Evolutionary conservation across 2,797 vertebrate species (phyloP).

Genomic region (Paedocypris micromegethes): DNA sequence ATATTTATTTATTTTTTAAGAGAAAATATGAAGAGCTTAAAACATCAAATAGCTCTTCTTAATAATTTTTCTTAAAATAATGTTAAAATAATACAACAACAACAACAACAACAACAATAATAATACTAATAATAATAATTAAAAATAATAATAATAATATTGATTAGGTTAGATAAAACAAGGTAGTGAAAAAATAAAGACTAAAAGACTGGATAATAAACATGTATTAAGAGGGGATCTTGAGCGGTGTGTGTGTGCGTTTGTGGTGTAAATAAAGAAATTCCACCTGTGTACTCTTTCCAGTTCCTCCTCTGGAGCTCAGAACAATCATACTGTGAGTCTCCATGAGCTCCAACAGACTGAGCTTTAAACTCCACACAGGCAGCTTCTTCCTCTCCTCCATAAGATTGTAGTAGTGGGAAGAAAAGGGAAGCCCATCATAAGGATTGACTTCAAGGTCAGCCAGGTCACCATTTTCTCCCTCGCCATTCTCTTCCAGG

Average conservation of each 20-base stretch:
- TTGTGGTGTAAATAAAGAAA: neutral
- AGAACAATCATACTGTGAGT: conserved; percentile 77
- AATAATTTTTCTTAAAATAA: too few relatives aligned
- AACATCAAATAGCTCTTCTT: too few relatives aligned
- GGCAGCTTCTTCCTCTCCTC: conserved; percentile 72
- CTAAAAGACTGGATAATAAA: too few relatives aligned
- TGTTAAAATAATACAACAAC: too few relatives aligned
- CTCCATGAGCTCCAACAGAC: conserved; percentile 82
- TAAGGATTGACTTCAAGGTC: conserved; percentile 92
- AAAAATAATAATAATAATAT: too few relatives aligned
- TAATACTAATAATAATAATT: too few relatives aligned
- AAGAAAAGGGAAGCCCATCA: conserved; percentile 89
- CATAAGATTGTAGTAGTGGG: conserved; percentile 84
- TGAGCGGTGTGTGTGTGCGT: neutral
- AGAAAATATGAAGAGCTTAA: too few relatives aligned
- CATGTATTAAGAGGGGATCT: neutral
- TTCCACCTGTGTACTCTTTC: conserved; percentile 88
- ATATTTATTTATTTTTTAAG: too few relatives aligned
- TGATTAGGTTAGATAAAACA: too few relatives aligned
- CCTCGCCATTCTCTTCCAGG: conserved; percentile 56
- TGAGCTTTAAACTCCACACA: conserved; percentile 75
- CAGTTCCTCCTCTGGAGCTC: conserved; percentile 74
- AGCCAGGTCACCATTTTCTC: conserved; percentile 51
- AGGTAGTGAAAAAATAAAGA: too few relatives aligned
- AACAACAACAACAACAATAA: too few relatives aligned